A percentile compares a stretch with the other conserved stretches of the same genome.
phyloP scores from a whole-genome alignment of 2,888 invertebrate genomes.

The Hirtodrosophila cameraria region DNA sequence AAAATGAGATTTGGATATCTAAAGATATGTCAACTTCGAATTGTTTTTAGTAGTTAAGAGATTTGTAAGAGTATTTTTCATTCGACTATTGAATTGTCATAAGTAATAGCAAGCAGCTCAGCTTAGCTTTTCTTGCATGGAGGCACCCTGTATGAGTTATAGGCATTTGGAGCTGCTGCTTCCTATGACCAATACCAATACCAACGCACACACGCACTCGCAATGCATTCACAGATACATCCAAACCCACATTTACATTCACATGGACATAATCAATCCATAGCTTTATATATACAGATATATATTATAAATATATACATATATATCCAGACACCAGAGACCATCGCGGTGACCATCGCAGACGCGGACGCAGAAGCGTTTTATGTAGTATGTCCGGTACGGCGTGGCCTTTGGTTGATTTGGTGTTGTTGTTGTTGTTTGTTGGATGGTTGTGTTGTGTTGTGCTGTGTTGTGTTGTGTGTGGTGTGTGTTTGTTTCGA shows the following conservation, averaged over 20 bases:
- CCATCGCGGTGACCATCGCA: conserved; percentile 47
- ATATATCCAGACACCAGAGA: conserved; percentile 2
- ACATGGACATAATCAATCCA: conserved; percentile 43
- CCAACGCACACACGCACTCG: conserved; percentile 21
- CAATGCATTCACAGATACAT: conserved; percentile 41
- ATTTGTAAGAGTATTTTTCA: no score
- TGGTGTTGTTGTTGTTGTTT: conserved; percentile 8
- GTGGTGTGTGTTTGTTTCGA: conserved; percentile 47
- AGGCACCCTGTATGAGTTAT: conserved; percentile 32
- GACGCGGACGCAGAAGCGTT: conserved; percentile 37
- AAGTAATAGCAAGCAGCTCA: no score
- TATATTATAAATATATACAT: conserved; percentile 2
- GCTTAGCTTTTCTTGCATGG: not conserved
- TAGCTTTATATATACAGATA: conserved; percentile 5
- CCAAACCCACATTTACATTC: conserved; percentile 9
- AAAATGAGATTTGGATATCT: no score
- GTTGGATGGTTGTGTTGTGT: conserved; percentile 9
- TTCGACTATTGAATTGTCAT: no score
- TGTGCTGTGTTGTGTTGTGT: conserved; percentile 24
- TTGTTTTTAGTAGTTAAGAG: no score
- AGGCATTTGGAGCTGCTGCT: conserved; percentile 14
- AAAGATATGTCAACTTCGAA: no score
- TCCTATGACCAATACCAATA: conserved; percentile 34
- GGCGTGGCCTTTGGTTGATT: conserved; percentile 41
- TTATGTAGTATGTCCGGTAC: conserved; percentile 45